These are phyloP conservation scores for Pseudotriccus pelzelni DNA, from an alignment of 2,797 vertebrate genomes.

Conservation along the genomic window DNA sequence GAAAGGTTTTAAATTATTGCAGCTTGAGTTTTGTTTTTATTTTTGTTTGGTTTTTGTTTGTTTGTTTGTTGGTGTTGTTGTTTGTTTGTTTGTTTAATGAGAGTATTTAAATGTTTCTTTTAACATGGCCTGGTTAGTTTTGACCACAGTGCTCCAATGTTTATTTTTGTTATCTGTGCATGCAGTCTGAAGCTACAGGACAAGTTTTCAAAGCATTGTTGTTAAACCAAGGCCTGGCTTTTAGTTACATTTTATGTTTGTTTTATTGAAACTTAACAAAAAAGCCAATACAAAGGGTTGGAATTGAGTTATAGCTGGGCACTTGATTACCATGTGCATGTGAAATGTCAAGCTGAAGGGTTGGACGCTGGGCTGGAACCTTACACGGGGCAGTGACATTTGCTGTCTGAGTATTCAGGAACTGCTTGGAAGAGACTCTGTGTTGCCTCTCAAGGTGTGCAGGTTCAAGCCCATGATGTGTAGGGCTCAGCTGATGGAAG, in stretches of 20 bases:
- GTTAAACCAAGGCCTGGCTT: neutral
- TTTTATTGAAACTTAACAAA: neutral
- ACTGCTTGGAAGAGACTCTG: neutral
- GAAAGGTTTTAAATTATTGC: neutral
- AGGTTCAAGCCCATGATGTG: neutral
- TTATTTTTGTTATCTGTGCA: neutral
- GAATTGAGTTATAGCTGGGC: neutral
- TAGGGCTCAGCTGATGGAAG: neutral
- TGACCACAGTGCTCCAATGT: neutral
- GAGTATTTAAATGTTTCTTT: neutral
- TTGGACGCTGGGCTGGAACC: neutral
- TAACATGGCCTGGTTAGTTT: neutral
- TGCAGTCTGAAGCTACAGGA: neutral
- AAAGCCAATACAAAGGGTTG: neutral
- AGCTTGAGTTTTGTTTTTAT: neutral
- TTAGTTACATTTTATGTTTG: neutral
- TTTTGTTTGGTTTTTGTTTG: neutral
- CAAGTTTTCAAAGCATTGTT: neutral
- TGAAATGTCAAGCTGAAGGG: neutral
- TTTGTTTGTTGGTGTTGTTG: neutral
- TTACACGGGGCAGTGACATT: neutral
- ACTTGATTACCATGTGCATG: accelerated
- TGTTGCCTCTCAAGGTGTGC: neutral
- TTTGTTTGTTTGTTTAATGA: neutral
- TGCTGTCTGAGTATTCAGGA: neutral